Evolutionary conservation across 2,113 vertebrate genomes (phyloP), one percentile per base, ranked within the genome.

Genomic region (Daphoenositta chrysoptera): DNA sequence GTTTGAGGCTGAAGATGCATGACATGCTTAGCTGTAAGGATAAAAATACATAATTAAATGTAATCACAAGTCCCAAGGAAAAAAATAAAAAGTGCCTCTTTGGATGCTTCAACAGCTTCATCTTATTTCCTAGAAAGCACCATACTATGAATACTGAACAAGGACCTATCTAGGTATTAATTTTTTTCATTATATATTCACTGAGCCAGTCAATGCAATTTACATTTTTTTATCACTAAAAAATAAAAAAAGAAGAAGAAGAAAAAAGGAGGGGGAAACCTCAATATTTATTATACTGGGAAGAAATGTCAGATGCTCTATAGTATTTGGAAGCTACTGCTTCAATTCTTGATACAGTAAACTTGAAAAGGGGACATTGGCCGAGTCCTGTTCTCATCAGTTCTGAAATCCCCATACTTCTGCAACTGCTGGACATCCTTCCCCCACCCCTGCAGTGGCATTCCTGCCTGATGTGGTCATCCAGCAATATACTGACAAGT

Each of bases 31-130:
- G 57, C 4, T 1, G 56, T 60, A 87, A 91, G 61, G 54, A 87
- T 61, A 81, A 91, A 95, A 96, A 75, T 27, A 77, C 28, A 27
- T 83, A 60, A 93, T 80, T 93, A 93, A 69, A 71, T 28, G 42
- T 53, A 90, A 85, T 65, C 12, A 2, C 45, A 61, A 85, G 70
- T 79, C n/a, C 44, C 61, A 65, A 27, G 35, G 47, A 51, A 56
- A 54, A 61, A 68, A n/a, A n/a, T n/a, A n/a, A 33, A 47, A 4
- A 40, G 40, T 24, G 35, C 63, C 54, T 91, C 60, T 94, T 37
- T 45, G n/a, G 53, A 88, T 88, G 78, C 57, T 95, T 90, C 70
- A 94, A 85, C 53, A 80, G 73, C 65, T 93, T 83, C 51, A 88
- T 75, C 89, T 80, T 70, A 91, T 89, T 91, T 91, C 78, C 81